phyloP scores from a whole-genome alignment of 1,140 invertebrate genomes.

The Pygmarrhopalites habei region DNA sequence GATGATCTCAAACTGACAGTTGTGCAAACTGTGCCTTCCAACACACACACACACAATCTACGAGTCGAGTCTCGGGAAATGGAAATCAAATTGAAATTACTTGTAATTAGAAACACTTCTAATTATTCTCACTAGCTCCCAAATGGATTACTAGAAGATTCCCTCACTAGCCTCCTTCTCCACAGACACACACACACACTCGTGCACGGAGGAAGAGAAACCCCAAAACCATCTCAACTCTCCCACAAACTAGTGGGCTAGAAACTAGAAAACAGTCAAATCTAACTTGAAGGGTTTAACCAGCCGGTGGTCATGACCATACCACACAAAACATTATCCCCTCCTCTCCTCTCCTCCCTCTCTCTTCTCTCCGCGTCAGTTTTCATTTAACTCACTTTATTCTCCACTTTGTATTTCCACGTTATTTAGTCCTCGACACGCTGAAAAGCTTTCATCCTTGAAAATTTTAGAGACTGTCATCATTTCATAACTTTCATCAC shows the following conservation, averaged over 20 bases:
- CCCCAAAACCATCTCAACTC: too few species aligned
- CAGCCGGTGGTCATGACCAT: too few species aligned
- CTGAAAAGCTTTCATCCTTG: conserved; percentile 8
- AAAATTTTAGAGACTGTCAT: conserved; percentile 3
- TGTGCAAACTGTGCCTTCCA: not conserved
- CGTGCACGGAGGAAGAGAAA: too few species aligned
- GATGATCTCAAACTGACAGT: conserved; percentile 18
- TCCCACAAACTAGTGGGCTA: too few species aligned
- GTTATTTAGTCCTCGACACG: conserved; percentile 2
- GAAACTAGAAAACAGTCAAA: too few species aligned
- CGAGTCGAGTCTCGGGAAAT: not conserved
- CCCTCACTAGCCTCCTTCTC: too few species aligned
- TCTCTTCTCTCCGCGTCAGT: not conserved
- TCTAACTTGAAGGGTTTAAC: too few species aligned
- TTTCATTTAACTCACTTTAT: conserved; percentile 5
- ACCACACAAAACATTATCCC: too few species aligned
- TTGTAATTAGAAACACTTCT: conserved; percentile 26
- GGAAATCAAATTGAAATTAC: conserved; percentile 27
- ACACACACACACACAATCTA: too few species aligned
- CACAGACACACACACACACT: too few species aligned
- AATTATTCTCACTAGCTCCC: conserved; percentile 14
- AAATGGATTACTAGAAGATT: conserved; percentile 20
- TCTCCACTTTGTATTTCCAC: too few species aligned
- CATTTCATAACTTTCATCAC: not conserved
- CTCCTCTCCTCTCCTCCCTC: too few species aligned